Evolutionary conservation across 2,113 vertebrate species (phyloP), one percentile per base, ranked within the genome.

Genomic region (Elephantulus edwardii): DNA sequence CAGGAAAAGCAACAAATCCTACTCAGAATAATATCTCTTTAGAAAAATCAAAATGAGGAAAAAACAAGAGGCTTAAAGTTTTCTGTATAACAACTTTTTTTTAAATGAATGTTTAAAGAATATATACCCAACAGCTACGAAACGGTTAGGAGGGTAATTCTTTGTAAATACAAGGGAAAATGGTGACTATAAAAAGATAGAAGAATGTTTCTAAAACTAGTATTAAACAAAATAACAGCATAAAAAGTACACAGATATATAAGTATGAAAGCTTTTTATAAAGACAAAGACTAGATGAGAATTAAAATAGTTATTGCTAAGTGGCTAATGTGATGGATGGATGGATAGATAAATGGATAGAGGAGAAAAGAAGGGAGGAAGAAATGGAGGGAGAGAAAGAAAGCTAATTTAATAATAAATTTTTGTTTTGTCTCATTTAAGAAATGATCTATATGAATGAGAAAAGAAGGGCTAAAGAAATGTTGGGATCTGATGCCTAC

Each of bases 151-250:
- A n/a, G n/a, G n/a, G 42, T 81, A 78, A 85, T 35, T 26, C 28
- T 35, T 71, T 83, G 40, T 52, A 46, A 82, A 79, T 79, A 74
- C 20, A 60, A 26, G 58, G 26, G 44, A 79, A 30, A 56, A 22
- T 54, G 56, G 35, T 4, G n/a, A 60, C 77, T 84, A n/a, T 0
- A 50, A 82, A 75, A 40, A n/a, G 19, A 48, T 22, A 9, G 8
- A 88, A 85, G n/a, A 66, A 83, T 48, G 42, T 40, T 58, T 84
- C 71, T 66, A 64, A 85, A 64, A 74, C n/a, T 30, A 66, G 40
- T 60, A 40, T 46, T 44, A 35, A 86, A 16, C 71, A 46, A 89
- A 87, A 90, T 14, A 52, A 1, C 16, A 75, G n/a, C 33, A 46
- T 74, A 40, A 75, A n/a, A 88, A 62, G 35, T 84, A 54, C 17